A percentile compares a stretch with the other conserved stretches of the same genome.
Evolutionary conservation across 2,888 invertebrate genomes (phyloP).

Genomic region (Drosophila affinis): DNA sequence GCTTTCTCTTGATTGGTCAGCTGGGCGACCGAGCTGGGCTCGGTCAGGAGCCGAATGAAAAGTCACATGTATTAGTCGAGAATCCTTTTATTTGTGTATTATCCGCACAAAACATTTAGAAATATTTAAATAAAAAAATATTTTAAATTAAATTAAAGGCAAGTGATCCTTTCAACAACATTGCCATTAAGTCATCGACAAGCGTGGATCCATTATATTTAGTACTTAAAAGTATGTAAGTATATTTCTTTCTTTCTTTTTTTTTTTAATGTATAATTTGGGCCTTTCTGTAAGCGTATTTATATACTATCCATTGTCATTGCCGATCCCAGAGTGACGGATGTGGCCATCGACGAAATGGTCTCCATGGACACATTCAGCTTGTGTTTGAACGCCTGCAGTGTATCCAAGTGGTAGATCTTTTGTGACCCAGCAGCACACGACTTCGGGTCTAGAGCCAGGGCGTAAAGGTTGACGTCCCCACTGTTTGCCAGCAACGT

Average conservation of each 20-base stretch:
- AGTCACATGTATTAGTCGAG: neutral
- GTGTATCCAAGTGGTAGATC: slow-evolving; percentile 79
- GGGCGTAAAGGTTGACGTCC: slow-evolving; percentile 71
- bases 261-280: neutral
- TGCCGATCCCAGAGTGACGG: slow-evolving; percentile 72
- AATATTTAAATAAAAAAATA: slow-evolving; percentile 2
- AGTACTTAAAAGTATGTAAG: neutral
- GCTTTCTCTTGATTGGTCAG: too few relatives aligned
- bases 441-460: slow-evolving; percentile 75
- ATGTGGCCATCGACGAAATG: slow-evolving; percentile 82
- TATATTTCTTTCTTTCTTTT: neutral
- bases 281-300: slow-evolving; percentile 1
- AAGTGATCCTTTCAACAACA: neutral
- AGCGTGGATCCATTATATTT: neutral
- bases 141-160: slow-evolving; percentile 4
- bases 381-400: slow-evolving; percentile 78
- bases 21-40: too few relatives aligned
- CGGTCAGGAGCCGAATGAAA: too few relatives aligned
- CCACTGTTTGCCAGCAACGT: slow-evolving; percentile 77
- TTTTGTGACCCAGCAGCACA: slow-evolving; percentile 69
- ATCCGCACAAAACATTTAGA: slow-evolving; percentile 11
- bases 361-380: slow-evolving; percentile 82
- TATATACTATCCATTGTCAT: slow-evolving; percentile 63
- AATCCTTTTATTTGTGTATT: slow-evolving; percentile 15
- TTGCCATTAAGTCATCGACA: neutral